Percentiles rank a stretch among this genome's conserved stretches.
Evolutionary conservation across 2,797 vertebrate genomes (phyloP).

Genomic region (Botia almorhae): DNA sequence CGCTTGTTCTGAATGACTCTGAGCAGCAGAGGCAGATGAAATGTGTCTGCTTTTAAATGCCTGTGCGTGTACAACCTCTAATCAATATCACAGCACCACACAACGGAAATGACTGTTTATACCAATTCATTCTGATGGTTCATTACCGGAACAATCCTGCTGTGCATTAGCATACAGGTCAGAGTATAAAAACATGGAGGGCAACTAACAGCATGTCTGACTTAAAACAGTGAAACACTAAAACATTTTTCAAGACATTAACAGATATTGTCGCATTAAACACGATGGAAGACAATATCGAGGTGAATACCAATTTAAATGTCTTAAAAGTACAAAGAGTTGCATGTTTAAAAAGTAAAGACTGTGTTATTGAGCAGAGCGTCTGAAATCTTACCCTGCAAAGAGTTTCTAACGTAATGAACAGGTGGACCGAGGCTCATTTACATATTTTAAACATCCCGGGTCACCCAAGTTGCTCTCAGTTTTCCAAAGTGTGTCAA

Average conservation of each 20-base stretch:
- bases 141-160: background rate
- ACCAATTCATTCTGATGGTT: constrained; percentile 1
- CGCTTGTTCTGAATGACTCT: constrained; percentile 47
- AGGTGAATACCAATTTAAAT: background rate
- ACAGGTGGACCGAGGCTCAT: background rate
- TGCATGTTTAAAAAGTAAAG: background rate
- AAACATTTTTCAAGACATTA: background rate
- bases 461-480: background rate
- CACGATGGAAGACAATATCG: background rate
- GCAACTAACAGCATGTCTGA: background rate
- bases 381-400: background rate
- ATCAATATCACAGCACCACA: constrained; percentile 49
- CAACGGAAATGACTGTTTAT: constrained; percentile 14
- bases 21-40: constrained; percentile 33
- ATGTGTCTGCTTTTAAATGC: constrained; percentile 53
- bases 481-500: background rate
- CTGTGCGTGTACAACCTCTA: constrained; percentile 55
- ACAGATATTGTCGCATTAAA: background rate
- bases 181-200: background rate
- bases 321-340: background rate
- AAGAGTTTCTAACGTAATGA: background rate
- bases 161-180: constrained; percentile 5
- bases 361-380: background rate
- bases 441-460: background rate
- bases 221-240: background rate